These are phyloP conservation scores for Chaetorhynchus papuensis DNA, from an alignment of 2,113 vertebrate genomes.

Conservation along the genomic window DNA sequence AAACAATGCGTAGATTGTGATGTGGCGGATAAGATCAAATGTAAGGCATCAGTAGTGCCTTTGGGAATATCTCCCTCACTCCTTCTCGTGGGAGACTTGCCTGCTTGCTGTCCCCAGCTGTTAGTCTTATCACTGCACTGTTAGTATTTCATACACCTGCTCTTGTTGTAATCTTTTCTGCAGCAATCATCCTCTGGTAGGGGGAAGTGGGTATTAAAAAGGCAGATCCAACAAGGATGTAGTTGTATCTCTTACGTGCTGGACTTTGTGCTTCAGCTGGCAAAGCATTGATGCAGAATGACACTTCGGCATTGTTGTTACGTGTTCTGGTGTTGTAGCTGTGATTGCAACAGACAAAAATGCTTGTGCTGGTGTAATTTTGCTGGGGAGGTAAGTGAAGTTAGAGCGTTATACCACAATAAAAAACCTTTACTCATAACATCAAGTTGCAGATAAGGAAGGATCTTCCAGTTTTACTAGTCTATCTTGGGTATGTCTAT, in stretches of 20 bases:
- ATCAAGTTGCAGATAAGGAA: slow-evolving; percentile 1
- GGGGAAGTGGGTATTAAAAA: not conserved
- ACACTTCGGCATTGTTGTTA: not conserved
- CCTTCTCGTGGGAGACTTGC: slow-evolving; percentile 40
- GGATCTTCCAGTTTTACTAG: slow-evolving; percentile 24
- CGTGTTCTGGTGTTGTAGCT: not conserved
- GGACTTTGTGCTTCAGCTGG: not conserved
- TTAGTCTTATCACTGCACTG: not conserved
- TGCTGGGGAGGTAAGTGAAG: not conserved
- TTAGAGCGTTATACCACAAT: not conserved
- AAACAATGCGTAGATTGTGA: not conserved
- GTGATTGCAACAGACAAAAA: not conserved
- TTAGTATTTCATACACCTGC: not conserved
- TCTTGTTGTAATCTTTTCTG: not conserved
- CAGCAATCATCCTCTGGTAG: not conserved
- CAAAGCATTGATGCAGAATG: not conserved
- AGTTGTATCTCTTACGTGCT: not conserved
- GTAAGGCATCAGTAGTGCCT: slow-evolving; percentile 1
- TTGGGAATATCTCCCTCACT: not conserved
- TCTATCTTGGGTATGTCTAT: not conserved
- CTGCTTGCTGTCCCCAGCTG: slow-evolving; percentile 5
- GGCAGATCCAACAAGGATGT: not conserved
- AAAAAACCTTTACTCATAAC: not conserved
- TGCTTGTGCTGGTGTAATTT: not conserved
- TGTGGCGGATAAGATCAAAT: slow-evolving; percentile 43